A percentile compares a stretch with the other conserved stretches of the same genome.
Evolutionary conservation across 2,888 invertebrate species (phyloP).

Genomic region (Parnassius glacialis): DNA sequence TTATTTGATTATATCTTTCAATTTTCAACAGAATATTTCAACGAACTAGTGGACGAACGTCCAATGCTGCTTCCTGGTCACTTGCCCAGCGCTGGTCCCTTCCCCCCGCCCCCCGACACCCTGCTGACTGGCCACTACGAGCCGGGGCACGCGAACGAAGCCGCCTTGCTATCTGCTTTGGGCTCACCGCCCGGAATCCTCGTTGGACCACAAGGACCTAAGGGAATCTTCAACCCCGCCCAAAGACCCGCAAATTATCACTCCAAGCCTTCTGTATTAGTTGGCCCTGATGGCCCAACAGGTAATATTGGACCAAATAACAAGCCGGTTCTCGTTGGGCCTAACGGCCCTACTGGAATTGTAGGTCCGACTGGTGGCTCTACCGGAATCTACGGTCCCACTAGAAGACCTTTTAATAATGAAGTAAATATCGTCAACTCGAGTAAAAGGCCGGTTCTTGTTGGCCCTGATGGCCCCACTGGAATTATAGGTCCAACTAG

Average conservation of each 20-base stretch:
- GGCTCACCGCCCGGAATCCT: constrained; percentile 43
- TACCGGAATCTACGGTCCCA: constrained; percentile 37
- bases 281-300: constrained; percentile 55
- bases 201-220: constrained; percentile 58
- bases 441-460: neutral
- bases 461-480: constrained; percentile 57
- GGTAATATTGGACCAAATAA: constrained; percentile 36
- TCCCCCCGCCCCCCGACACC: constrained; percentile 43
- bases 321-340: neutral
- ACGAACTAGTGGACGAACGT: constrained; percentile 61
- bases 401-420: constrained; percentile 13
- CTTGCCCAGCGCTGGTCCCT: constrained; percentile 38
- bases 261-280: constrained; percentile 25
- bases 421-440: constrained; percentile 10
- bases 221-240: constrained; percentile 1
- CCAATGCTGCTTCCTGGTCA: constrained; percentile 51
- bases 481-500: constrained; percentile 15
- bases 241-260: neutral
- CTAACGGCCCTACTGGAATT: neutral
- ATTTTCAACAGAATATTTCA: constrained; percentile 55
- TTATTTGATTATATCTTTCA: no score
- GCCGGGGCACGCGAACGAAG: constrained; percentile 35
- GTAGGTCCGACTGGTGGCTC: constrained; percentile 52
- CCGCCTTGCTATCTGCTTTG: constrained; percentile 29
- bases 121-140: constrained; percentile 34